These are phyloP conservation scores for Echinarachnius parma DNA, from an alignment of 53 echinoderm and acorn worm genomes.

Conservation along the genomic window DNA sequence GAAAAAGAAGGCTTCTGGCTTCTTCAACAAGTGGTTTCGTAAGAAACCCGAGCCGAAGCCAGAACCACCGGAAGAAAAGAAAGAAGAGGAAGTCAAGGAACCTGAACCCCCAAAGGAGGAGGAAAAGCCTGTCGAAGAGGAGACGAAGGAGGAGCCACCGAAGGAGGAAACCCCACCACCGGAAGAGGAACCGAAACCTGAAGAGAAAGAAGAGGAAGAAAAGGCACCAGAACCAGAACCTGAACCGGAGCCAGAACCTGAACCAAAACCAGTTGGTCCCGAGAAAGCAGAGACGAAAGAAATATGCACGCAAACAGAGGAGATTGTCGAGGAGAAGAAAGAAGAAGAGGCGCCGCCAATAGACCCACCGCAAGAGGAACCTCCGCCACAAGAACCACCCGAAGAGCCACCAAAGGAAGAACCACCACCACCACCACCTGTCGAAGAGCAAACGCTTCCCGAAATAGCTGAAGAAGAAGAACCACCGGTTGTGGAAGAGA, in stretches of 20 bases:
- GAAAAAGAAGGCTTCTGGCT: neutral
- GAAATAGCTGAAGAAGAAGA: slow-evolving; percentile 10
- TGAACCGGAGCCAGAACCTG: neutral
- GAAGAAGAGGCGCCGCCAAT: slow-evolving; percentile 1
- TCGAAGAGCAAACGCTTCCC: slow-evolving; percentile 5
- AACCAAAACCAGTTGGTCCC: neutral
- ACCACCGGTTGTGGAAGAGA: neutral
- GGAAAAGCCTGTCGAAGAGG: neutral
- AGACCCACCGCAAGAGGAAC: neutral
- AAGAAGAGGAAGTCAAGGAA: neutral
- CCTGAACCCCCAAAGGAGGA: neutral
- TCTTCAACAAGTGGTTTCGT: no score
- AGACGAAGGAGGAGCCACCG: neutral
- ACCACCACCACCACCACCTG: neutral
- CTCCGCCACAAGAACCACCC: neutral
- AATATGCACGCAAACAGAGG: neutral
- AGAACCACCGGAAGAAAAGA: slow-evolving; percentile 10
- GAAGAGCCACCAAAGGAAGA: slow-evolving; percentile 12
- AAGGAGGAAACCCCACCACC: neutral
- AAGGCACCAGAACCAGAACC: neutral
- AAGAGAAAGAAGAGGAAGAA: neutral
- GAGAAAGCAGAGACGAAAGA: slow-evolving; percentile 3
- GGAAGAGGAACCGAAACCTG: slow-evolving; percentile 23
- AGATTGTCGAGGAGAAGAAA: slow-evolving; percentile 7
- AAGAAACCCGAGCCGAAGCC: no score